A percentile compares a stretch with the other conserved stretches of the same genome.
Conservation (phyloP, 2,797 vertebrate species). For the Anas capensis region DNA sequence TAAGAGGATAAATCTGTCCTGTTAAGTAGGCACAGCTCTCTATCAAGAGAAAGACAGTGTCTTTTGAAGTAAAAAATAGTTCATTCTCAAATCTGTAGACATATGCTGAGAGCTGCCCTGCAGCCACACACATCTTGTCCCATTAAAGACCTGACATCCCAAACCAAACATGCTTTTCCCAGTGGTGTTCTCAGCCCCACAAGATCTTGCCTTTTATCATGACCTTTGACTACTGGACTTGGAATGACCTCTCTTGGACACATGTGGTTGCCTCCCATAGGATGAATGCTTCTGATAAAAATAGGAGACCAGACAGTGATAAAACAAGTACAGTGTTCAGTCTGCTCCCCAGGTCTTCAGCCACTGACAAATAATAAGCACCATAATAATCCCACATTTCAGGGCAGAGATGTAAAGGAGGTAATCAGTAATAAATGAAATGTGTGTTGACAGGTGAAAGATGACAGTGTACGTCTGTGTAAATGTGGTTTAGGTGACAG, state of each 20-base stretch:
- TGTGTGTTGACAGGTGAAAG: conserved; percentile 20
- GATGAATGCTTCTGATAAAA: conserved; percentile 23
- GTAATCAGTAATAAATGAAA: conserved; percentile 10
- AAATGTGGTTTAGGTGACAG: not conserved
- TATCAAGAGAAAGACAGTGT: not conserved
- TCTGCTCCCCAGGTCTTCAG: conserved; percentile 13
- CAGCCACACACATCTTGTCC: not conserved
- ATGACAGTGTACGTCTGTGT: not conserved
- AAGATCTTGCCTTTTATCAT: conserved; percentile 17
- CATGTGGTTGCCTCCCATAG: not conserved
- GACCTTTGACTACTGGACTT: conserved; percentile 46
- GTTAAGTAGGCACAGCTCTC: not conserved
- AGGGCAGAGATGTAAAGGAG: not conserved
- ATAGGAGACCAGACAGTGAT: conserved; percentile 45
- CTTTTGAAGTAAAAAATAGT: not conserved
- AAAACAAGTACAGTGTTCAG: not conserved
- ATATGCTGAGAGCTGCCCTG: not conserved
- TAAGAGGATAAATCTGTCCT: not conserved
- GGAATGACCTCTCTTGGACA: conserved; percentile 39
- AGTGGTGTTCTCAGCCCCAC: not conserved
- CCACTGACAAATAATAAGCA: not conserved
- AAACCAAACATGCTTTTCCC: conserved; percentile 4
- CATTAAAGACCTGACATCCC: not conserved
- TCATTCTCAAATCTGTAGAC: not conserved
- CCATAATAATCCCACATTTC: not conserved